A percentile compares a stretch with the other conserved stretches of the same genome.
phyloP scores from a whole-genome alignment of 2,888 invertebrate genomes.

The Blastobasis adustella region DNA sequence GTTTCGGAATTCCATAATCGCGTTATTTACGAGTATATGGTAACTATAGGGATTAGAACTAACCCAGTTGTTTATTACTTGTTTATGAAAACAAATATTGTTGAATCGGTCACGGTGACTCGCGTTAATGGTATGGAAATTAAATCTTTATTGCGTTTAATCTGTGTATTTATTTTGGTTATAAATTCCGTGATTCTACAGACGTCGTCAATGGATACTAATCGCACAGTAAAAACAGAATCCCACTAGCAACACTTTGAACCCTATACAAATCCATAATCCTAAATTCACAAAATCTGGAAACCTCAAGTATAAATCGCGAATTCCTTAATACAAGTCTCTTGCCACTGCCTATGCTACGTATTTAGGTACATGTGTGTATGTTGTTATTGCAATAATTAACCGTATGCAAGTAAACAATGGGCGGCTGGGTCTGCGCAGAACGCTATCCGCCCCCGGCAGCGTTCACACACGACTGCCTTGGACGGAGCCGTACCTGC shows the following conservation, averaged over 20 bases:
- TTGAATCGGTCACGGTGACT: slow-evolving; percentile 40
- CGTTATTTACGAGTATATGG: slow-evolving; percentile 34
- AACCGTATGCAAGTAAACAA: too few relatives aligned
- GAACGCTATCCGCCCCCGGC: slow-evolving; percentile 33
- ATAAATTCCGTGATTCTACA: background rate
- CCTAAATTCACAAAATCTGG: too few relatives aligned
- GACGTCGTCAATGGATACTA: too few relatives aligned
- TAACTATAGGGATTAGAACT: slow-evolving; percentile 24
- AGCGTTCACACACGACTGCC: slow-evolving; percentile 54
- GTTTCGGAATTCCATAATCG: slow-evolving; percentile 35
- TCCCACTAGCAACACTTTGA: too few relatives aligned
- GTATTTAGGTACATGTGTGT: too few relatives aligned
- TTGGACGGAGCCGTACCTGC: slow-evolving; percentile 64
- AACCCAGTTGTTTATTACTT: slow-evolving; percentile 46
- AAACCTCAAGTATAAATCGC: too few relatives aligned
- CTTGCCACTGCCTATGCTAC: too few relatives aligned
- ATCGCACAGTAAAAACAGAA: too few relatives aligned
- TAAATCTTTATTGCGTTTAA: slow-evolving; percentile 47
- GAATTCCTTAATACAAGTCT: too few relatives aligned
- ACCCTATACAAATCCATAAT: too few relatives aligned
- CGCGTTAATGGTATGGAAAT: slow-evolving; percentile 27
- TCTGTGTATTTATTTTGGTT: slow-evolving; percentile 38
- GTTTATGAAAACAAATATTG: slow-evolving; percentile 50
- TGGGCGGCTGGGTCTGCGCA: too few relatives aligned
- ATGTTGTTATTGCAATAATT: too few relatives aligned